A percentile compares a stretch with the other conserved stretches of the same genome.
Evolutionary conservation across 2,888 invertebrate genomes (phyloP).

Genomic region (Hecatera dysodea): DNA sequence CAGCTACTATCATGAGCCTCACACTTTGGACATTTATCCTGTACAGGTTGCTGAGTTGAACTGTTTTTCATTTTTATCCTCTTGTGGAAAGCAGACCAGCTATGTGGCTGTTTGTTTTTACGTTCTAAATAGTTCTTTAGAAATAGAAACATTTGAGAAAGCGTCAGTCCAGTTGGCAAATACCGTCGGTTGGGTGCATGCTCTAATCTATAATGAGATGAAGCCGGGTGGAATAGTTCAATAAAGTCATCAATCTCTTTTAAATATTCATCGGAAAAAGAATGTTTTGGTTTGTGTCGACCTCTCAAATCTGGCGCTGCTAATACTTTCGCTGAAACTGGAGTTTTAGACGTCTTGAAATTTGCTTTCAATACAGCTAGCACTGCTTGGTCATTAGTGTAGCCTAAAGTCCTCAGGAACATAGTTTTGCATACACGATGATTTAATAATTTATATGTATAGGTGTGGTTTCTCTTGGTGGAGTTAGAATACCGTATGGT

Average conservation of each 20-base stretch:
- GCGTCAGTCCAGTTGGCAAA: conserved; percentile 13
- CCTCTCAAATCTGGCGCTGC: conserved; percentile 13
- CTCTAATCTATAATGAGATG: conserved; percentile 16
- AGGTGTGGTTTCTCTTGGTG: conserved; percentile 12
- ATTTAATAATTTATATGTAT: background rate
- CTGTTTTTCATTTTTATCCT: conserved; percentile 14
- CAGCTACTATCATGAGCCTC: conserved; percentile 4
- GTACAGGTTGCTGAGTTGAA: conserved; percentile 11
- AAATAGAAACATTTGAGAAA: conserved; percentile 11
- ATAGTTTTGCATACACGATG: conserved; percentile 3
- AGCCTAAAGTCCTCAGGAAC: conserved; percentile 8
- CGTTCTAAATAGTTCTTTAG: conserved; percentile 1
- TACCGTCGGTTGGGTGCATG: conserved; percentile 4
- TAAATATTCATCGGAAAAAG: too few species aligned
- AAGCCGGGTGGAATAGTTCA: too few species aligned
- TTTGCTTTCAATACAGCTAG: conserved; percentile 11
- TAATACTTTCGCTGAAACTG: background rate
- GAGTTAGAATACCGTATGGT: too few species aligned
- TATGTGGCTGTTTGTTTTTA: conserved; percentile 4
- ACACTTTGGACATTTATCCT: conserved; percentile 14
- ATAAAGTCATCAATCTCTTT: too few species aligned
- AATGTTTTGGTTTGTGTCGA: conserved; percentile 15
- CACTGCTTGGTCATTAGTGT: too few species aligned
- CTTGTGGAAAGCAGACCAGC: conserved; percentile 20
- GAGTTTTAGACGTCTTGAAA: conserved; percentile 4